Conservation (phyloP, 2,888 invertebrate species). For the Trichogramma dendrolimi region DNA sequence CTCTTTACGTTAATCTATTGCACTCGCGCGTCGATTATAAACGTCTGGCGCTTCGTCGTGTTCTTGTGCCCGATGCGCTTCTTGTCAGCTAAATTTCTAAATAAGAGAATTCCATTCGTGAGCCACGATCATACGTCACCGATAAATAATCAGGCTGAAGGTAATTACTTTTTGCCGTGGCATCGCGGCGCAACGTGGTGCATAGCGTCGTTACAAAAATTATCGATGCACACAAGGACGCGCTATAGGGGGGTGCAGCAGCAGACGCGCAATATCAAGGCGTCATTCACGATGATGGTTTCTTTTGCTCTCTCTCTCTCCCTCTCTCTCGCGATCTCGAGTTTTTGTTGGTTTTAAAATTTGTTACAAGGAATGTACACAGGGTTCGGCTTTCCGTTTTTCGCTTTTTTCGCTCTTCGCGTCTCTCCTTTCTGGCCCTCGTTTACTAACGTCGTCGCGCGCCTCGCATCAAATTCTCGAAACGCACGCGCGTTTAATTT, state of each 20-base stretch:
- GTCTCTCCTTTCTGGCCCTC: slow-evolving; percentile 12
- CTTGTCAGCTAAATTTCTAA: slow-evolving; percentile 18
- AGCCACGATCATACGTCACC: slow-evolving; percentile 3
- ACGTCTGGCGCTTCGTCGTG: too few relatives aligned
- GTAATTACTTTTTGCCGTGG: slow-evolving; percentile 26
- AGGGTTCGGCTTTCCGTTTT: slow-evolving; percentile 26
- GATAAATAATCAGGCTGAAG: neutral
- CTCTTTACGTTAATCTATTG: slow-evolving; percentile 20
- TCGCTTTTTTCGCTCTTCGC: slow-evolving; percentile 29
- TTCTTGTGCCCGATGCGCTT: neutral
- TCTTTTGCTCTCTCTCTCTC: neutral
- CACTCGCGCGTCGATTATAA: neutral
- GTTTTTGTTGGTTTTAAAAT: slow-evolving; percentile 37
- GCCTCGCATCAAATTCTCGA: slow-evolving; percentile 20
- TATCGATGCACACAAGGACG: slow-evolving; percentile 19
- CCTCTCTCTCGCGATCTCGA: slow-evolving; percentile 17
- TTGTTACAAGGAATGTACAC: slow-evolving; percentile 40
- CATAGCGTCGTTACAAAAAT: slow-evolving; percentile 11
- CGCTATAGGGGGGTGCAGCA: too few relatives aligned
- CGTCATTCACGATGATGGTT: slow-evolving; percentile 7
- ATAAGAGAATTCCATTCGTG: slow-evolving; percentile 16
- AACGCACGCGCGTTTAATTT: slow-evolving; percentile 28
- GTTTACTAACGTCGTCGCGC: neutral
- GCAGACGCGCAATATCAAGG: neutral
- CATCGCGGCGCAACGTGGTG: slow-evolving; percentile 15